Percentiles rank a stretch among this genome's conserved stretches.
These are phyloP conservation scores for Poecilia picta DNA, from an alignment of 2,797 vertebrate species.

Conservation along the genomic window DNA sequence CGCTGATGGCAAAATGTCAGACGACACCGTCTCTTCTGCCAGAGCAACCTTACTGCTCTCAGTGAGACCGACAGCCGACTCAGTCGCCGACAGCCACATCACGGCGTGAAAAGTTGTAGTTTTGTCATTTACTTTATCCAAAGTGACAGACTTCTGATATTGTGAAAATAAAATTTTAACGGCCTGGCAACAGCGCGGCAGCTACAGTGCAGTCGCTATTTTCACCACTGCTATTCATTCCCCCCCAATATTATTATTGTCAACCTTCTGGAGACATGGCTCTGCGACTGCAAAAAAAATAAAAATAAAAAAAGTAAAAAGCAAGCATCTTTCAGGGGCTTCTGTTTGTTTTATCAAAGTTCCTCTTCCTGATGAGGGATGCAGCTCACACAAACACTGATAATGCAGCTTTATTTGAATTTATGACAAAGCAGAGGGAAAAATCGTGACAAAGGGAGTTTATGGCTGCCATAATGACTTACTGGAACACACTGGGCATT, in stretches of 20 bases:
- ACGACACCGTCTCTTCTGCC: slow-evolving; percentile 19
- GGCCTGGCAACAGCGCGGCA: slow-evolving; percentile 1
- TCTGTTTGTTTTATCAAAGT: not conserved
- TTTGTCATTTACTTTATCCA: slow-evolving; percentile 1
- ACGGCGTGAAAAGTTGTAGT: not conserved
- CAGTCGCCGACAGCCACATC: slow-evolving; percentile 10
- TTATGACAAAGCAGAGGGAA: not conserved
- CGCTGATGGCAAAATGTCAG: slow-evolving; percentile 34
- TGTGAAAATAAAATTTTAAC: not conserved
- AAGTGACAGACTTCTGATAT: slow-evolving; percentile 9
- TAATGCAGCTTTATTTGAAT: not conserved
- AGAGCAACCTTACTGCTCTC: slow-evolving; percentile 27
- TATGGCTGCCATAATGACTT: slow-evolving; percentile 11
- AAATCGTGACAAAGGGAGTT: slow-evolving; percentile 3
- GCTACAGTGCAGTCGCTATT: not conserved
- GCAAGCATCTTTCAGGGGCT: not conserved
- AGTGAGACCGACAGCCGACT: slow-evolving; percentile 1
- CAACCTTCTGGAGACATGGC: slow-evolving; percentile 9
- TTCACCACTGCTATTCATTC: not conserved
- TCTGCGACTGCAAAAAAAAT: not conserved
- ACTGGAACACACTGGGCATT: not conserved
- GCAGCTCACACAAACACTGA: not conserved
- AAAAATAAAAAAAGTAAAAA: not conserved
- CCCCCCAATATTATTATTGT: not conserved
- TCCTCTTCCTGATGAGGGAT: not conserved